phyloP scores from a whole-genome alignment of 2,888 invertebrate species.

The Teleogryllus oceanicus region DNA sequence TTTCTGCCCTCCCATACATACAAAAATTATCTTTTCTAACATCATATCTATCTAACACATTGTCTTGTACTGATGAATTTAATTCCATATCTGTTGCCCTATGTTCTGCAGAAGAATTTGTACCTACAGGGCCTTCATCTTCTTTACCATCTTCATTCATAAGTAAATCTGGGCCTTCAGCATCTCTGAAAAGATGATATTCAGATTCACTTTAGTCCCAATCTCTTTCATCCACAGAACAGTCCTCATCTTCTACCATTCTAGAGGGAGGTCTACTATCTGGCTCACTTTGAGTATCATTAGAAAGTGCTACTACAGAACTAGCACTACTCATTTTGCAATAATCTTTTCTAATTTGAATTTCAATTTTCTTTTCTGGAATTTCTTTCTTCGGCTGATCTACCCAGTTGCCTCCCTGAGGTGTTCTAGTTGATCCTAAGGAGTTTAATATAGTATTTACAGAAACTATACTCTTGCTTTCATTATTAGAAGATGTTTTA shows the following conservation, averaged over 20 bases:
- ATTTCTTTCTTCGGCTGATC: conserved; percentile 25
- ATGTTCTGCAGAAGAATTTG: background rate
- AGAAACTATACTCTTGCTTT: background rate
- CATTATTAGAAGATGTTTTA: background rate
- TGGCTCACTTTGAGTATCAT: conserved; percentile 4
- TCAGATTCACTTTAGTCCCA: background rate
- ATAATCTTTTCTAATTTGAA: conserved; percentile 40
- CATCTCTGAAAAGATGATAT: background rate
- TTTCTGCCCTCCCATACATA: conserved; percentile 31
- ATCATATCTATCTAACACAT: conserved; percentile 6
- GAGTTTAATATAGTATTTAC: background rate
- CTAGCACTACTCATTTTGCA: conserved; percentile 34
- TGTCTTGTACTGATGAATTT: background rate
- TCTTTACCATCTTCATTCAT: background rate
- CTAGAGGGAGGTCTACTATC: background rate
- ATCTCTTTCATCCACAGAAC: background rate
- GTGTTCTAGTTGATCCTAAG: background rate
- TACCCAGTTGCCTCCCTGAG: conserved; percentile 4
- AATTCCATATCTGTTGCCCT: background rate
- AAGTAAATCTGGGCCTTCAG: background rate
- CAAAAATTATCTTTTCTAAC: conserved; percentile 27
- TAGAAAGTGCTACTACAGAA: conserved; percentile 1
- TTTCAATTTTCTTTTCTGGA: conserved; percentile 38
- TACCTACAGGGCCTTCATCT: background rate
- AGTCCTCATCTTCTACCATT: background rate